These are phyloP conservation scores for Heterotis niloticus DNA, from an alignment of 2,113 vertebrate genomes.

Conservation along the genomic window DNA sequence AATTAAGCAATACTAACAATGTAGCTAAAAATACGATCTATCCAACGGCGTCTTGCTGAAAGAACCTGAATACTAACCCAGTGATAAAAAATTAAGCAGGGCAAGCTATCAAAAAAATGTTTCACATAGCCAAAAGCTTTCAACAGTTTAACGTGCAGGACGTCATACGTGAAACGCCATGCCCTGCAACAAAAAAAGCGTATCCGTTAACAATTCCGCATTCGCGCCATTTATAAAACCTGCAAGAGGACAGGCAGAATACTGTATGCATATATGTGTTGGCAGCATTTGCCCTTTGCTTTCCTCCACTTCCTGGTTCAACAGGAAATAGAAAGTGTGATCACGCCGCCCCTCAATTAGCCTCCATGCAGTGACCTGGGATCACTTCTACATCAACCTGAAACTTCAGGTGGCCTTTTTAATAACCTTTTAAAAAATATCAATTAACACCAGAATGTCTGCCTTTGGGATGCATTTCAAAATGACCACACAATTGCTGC, in stretches of 20 bases:
- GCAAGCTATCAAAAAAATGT: too few relatives aligned
- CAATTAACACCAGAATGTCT: background rate
- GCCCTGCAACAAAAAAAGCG: too few relatives aligned
- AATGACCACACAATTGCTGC: background rate
- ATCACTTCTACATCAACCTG: background rate
- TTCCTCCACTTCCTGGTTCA: background rate
- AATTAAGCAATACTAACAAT: too few relatives aligned
- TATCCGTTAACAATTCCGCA: too few relatives aligned
- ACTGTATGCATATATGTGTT: background rate
- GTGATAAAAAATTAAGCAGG: too few relatives aligned
- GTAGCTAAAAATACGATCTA: too few relatives aligned
- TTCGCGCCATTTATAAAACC: too few relatives aligned
- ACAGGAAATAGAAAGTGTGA: constrained; percentile 17
- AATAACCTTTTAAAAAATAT: background rate
- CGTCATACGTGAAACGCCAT: too few relatives aligned
- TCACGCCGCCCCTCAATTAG: background rate
- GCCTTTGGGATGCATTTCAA: background rate
- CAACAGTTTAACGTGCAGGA: too few relatives aligned
- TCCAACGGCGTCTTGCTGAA: too few relatives aligned
- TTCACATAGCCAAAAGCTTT: too few relatives aligned
- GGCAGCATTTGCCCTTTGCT: background rate
- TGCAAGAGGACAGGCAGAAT: background rate
- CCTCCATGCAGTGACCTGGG: background rate
- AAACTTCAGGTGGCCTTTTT: constrained; percentile 12
- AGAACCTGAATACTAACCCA: too few relatives aligned